Base-by-base conservation (phyloP, 2,888 invertebrate species). In the Tiliacea aurago region DNA sequence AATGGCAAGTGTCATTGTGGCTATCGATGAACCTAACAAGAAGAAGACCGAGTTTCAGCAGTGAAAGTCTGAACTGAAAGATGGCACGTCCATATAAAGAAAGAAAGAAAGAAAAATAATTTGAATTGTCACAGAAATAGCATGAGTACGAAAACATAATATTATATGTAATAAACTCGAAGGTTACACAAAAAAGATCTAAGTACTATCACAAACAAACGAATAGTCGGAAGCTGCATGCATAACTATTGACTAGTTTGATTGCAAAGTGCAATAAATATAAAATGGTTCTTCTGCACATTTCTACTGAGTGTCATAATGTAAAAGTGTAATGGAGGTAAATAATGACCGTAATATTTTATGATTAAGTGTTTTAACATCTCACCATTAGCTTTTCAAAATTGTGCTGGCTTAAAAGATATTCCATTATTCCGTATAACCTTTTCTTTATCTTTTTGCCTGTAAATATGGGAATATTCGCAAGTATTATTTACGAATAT, bases 301-400 rank as follows among this genome's bases (percentile, higher is more conserved):
- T 33, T 18, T 20, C 7, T 53, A 37, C 49, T n/a, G 10, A 18
- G 15, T 67, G n/a, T 18, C 1, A 37, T 55, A 64, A 56, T 71
- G 49, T 73, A 56, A 80, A 80, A 80, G 55, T 70, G 71, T 83
- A 71, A 72, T 76, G 41, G 73, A 69, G 70, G 73, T 76, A 72
- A 84, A 59, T 76, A 78, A 83, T 78, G 47, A 51, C 45, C 51
- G 71, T 55, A 70, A 74, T 73, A 73, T 82, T 83, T 83, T 79
- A 85, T 67, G 59, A 73, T 83, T 67, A 84, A 76, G 43, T 68
- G 63, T 75, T 83, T 84, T 79, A 83, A 67, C 80, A 79, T 69
- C 68, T 70, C 64, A 65, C 67, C 64, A 82, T 78, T 78, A 71
- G 83, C 58, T 68, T 78, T 68, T 20, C 51, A 59, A 47, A 68